Evolutionary conservation across 1,140 invertebrate species (phyloP), one percentile per base, ranked within the genome.

Genomic region (Calycopis cecrops): DNA sequence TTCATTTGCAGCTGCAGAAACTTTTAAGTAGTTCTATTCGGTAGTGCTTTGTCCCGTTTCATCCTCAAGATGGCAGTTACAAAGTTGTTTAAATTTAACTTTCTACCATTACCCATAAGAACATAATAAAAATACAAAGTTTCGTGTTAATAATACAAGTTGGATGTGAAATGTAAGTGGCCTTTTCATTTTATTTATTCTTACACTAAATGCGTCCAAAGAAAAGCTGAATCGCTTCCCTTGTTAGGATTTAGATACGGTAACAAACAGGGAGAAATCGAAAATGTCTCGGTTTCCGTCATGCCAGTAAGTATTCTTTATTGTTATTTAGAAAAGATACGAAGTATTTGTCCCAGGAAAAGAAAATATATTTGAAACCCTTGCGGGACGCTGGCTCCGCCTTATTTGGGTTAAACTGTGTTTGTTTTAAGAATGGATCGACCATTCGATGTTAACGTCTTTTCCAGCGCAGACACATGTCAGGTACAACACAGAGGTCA

Each of bases 341-440:
- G 21, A 49, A 37, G 50, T 59, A 64, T 61, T 64, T 58, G 48
- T 52, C 52, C 35, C 11, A 16, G n/a, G n/a, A n/a, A 57, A 57
- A 40, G 21, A 60, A 57, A 55, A 66, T 58, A 63, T 57, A 59
- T 65, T 56, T 56, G 35, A 52, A 52, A 53, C 51, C 59, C 48
- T 61, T 58, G 52, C 59, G 7, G 53, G 48, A 48, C 12, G 11
- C 40, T 49, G 47, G 33, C 52, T 52, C 34, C 21, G 18, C 16
- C 40, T 54, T 37, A 40, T 49, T 0, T 12, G 14, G 21, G 38
- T 28, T 44, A 35, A 51, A 44, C 28, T 33, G 38, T 9, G 9
- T 54, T 54, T 53, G 18, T 33, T 53, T 33, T 42, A n/a, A n/a
- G n/a, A n/a, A n/a, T n/a, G n/a, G 44, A 35, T 35, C 49, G 52